A percentile compares a stretch with the other conserved stretches of the same genome.
phyloP scores from a whole-genome alignment of 2,113 vertebrate genomes.

The Channa argus region DNA sequence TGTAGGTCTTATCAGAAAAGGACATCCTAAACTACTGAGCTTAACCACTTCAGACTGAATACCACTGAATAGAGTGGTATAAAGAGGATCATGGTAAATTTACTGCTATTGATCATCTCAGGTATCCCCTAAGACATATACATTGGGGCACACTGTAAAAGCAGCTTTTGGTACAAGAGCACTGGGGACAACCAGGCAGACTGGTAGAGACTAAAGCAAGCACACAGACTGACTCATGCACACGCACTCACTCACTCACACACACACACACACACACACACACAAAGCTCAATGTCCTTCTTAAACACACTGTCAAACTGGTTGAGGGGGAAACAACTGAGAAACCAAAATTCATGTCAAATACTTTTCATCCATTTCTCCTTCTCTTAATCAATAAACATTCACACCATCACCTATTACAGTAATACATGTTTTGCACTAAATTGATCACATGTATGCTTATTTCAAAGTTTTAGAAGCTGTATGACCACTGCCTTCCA shows the following conservation, averaged over 20 bases:
- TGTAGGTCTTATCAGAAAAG: constrained; percentile 44
- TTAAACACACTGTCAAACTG: constrained; percentile 22
- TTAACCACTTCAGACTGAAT: constrained; percentile 51
- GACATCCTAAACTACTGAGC: constrained; percentile 36
- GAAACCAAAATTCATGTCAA: constrained; percentile 20
- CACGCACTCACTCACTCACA: not conserved
- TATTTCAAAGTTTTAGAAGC: constrained; percentile 88
- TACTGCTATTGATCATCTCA: constrained; percentile 54
- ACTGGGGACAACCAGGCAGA: constrained; percentile 53
- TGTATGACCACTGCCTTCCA: constrained; percentile 74
- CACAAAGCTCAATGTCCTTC: constrained; percentile 24
- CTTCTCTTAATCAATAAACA: constrained; percentile 47
- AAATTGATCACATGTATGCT: constrained; percentile 87
- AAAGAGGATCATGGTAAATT: constrained; percentile 25
- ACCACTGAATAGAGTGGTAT: constrained; percentile 5
- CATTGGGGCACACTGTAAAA: constrained; percentile 61
- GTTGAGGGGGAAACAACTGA: constrained; percentile 25
- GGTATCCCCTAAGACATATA: constrained; percentile 35
- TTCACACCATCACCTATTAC: constrained; percentile 86
- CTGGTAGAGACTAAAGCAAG: constrained; percentile 25
- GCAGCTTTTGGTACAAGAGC: constrained; percentile 79
- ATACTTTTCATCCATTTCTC: constrained; percentile 8
- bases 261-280: not conserved
- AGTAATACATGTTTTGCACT: constrained; percentile 85
- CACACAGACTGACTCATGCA: constrained; percentile 4